Evolutionary conservation across 2,888 invertebrate species (phyloP).

Genomic region (Crioceris asparagi): DNA sequence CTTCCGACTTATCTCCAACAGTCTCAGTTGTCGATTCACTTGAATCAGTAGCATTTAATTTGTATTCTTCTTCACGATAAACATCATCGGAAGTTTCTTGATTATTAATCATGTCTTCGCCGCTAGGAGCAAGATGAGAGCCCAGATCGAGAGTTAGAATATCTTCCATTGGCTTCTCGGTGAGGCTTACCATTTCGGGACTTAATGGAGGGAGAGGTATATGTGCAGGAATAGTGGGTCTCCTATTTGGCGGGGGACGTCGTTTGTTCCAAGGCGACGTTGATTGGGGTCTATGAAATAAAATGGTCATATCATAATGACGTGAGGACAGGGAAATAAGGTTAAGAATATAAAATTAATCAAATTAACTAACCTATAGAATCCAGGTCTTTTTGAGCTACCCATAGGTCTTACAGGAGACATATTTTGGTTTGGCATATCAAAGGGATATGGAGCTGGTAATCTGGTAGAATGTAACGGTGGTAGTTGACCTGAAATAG

Average conservation of each 20-base stretch:
- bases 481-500: conserved; percentile 36
- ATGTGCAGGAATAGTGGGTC: conserved; percentile 50
- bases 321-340: too few species aligned
- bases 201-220: conserved; percentile 49
- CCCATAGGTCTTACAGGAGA: conserved; percentile 49
- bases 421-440: conserved; percentile 52
- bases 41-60: conserved; percentile 22
- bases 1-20: conserved; percentile 20
- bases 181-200: conserved; percentile 32
- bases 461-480: conserved; percentile 44
- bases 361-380: conserved; percentile 5
- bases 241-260: conserved; percentile 38
- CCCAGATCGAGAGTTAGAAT: conserved; percentile 34
- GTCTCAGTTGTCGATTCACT: conserved; percentile 24
- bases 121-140: conserved; percentile 27
- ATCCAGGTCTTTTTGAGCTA: conserved; percentile 45
- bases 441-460: conserved; percentile 67
- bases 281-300: conserved; percentile 41
- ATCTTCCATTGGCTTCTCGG: conserved; percentile 34
- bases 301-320: conserved; percentile 5
- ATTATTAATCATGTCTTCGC: conserved; percentile 24
- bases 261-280: conserved; percentile 52
- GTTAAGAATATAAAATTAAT: background rate
- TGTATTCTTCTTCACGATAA: conserved; percentile 4
- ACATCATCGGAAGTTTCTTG: conserved; percentile 20